Base-by-base conservation (phyloP, 2,888 invertebrate genomes). In the Netelia fuscicornis region DNA sequence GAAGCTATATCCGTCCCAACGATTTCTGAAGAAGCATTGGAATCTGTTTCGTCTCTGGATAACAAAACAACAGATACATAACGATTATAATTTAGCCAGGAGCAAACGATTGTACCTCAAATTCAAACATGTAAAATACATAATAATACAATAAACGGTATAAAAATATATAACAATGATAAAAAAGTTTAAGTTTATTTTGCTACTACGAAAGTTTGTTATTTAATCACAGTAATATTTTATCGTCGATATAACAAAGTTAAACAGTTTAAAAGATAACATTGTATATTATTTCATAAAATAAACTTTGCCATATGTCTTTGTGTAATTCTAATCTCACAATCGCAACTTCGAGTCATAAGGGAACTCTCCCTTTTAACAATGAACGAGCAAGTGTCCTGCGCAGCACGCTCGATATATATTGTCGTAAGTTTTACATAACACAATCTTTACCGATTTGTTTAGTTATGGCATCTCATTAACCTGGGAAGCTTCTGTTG, bases 51-150 rank as follows among this genome's bases (percentile, higher is more conserved):
- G 1, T 44, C 68, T 0, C 23, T 52, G 30, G 48, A 37, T 25
- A 62, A 20, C 10, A 23, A 48, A 70, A 6, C 25, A 2, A 10
- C 30, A 10, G 54, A 67, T 11, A 70, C 54, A 44, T 68, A 72
- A 54, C 13, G 37, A 6, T 37, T 6, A 13, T n/a, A 77, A 17
- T 8, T 48, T 44, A 2, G 10, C 23, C 13, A n/a, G 25, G 74
- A 68, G 10, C 64, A 79, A 60, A 68, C 30, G 10, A 77, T 62
- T 81, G 76, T 81, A 81, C 65, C 76, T 68, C 67, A 67, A 68
- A 84, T 30, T 37, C 6, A 52, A 65, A 54, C 13, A 13, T 48
- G 17, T 17, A 58, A 62, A n/a, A 17, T 54, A 65, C 60, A 6
- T 11, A 37, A 37, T 17, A 23, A 64, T 44, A 23, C 44, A 44